Evolutionary conservation across 2,113 vertebrate species (phyloP), one percentile per base, ranked within the genome.

Genomic region (Xiphias gladius): DNA sequence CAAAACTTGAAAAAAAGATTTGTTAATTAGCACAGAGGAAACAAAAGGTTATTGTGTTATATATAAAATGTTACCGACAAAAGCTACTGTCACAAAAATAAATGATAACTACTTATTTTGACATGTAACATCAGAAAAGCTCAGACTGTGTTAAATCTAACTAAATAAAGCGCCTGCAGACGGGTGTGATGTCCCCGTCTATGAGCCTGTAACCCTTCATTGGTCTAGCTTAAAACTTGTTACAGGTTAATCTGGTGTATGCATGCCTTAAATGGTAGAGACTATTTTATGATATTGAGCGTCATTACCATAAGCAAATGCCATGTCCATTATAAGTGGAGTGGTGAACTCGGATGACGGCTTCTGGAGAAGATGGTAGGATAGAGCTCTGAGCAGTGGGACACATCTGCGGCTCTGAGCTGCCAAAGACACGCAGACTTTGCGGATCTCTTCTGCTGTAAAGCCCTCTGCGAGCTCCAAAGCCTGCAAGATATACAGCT

Each of bases 341-440:
- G 95, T 95, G 54, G 86, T 89, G 37, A 97, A 90, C 1, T 94
- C 92, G 20, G 63, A 71, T 0, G 95, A 79, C 7, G 95, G 95
- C 83, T 96, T 97, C 94, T 97, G 97, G 7, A 96, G 81, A 16
- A 99, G 91, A 84, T 99, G 96, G 90, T 97, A 98, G 17, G 97
- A 98, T 64, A 98, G 11, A 20, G 97, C 97, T 35, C 97, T 93
- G 57, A 99, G 93, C 74, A 99, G 89, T 0, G 97, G 94, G 43
- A 99, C 89, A 0, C 95, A 95, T 41, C 97, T 95, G 0, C 96
- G 95, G 66, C 90, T 93, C 88, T 96, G 96, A 64, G 91, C 61
- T 0, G 97, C 97, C 72, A 99, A 66, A 0, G 95, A 89, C 43
- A 95, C 0, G 0, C 83, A 92, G 66, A 97, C 87, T 66, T 65